Base-by-base conservation (phyloP, 2,888 invertebrate genomes). In the Apamea epomidion region DNA sequence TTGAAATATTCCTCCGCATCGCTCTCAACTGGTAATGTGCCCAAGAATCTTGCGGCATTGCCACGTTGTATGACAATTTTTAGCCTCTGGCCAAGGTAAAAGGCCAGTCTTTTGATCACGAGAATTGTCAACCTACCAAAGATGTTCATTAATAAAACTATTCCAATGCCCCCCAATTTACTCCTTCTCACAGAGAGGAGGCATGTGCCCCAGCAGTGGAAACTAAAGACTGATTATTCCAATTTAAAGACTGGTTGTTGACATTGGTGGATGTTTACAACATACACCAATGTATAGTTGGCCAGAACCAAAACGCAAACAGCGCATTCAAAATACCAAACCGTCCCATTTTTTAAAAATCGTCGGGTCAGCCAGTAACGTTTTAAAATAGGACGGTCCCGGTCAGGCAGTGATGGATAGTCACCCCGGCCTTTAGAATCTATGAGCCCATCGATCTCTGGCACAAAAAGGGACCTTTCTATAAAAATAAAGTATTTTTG, bases 381-480 rank as follows among this genome's bases (percentile, higher is more conserved):
- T 45, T 78, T 79, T 75, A 67, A 82, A 87, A 78, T 83, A 70
- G 80, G 68, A 74, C 51, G 42, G 60, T 65, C 64, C 69, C 51
- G 21, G 12, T 18, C 58, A 65, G 48, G 18, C 72, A 65, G 65
- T 84, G 88, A 88, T 82, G n/a, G 51, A 88, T 89, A 25, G 78
- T 45, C 12, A 60, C 78, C 65, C 80, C 25, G 16, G 21, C 71
- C 37, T 70, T 80, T 65, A 62, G 78, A 86, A 89, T 84, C 86
- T 83, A 76, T 82, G 73, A 72, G 21, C 21, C 88, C 14, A 88
- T 88, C 78, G 69, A 86, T 86, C 83, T 78, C 62, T 21, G 54
- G 7, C 5, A 64, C 77, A 75, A 78, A 82, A 70, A 62, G 60
- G 62, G 58, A 54, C 62, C 77, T 76, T 83, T 87, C 84, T 73